These are phyloP conservation scores for Sebastes hubbsi DNA, from an alignment of 2,797 vertebrate species.

Conservation along the genomic window DNA sequence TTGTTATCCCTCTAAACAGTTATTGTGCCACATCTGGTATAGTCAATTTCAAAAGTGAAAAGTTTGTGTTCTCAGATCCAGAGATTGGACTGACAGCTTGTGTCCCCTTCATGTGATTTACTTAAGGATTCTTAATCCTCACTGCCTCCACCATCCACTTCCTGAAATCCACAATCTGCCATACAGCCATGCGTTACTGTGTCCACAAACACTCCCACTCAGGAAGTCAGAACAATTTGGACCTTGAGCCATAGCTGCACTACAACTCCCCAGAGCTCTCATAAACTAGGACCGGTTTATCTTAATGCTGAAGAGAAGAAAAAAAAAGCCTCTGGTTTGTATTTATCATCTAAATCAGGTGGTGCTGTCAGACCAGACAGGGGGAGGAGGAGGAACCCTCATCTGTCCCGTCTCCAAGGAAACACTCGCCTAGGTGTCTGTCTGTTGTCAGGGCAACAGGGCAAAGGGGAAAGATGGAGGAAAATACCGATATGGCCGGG, in stretches of 20 bases:
- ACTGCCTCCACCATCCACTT: neutral
- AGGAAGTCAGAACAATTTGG: neutral
- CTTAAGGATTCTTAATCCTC: neutral
- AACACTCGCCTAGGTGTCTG: constrained; percentile 53
- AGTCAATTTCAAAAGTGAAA: neutral
- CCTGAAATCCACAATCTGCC: constrained; percentile 19
- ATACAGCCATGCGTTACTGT: neutral
- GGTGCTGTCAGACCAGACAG: constrained; percentile 11
- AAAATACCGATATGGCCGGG: constrained; percentile 2
- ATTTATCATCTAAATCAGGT: constrained; percentile 1
- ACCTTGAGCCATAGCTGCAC: neutral
- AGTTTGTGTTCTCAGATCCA: neutral
- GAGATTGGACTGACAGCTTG: neutral
- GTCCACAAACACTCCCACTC: neutral
- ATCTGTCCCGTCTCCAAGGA: constrained; percentile 54
- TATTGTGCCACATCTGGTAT: neutral
- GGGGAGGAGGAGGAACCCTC: constrained; percentile 18
- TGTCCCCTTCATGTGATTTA: neutral
- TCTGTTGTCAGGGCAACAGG: constrained; percentile 71
- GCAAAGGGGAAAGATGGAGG: constrained; percentile 17
- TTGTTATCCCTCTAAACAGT: neutral
- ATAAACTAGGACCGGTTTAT: neutral
- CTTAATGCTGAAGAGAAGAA: neutral
- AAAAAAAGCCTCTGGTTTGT: neutral
- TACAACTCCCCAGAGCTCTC: neutral